phyloP scores from a whole-genome alignment of 2,888 invertebrate genomes.

The Apotomis turbidana region DNA sequence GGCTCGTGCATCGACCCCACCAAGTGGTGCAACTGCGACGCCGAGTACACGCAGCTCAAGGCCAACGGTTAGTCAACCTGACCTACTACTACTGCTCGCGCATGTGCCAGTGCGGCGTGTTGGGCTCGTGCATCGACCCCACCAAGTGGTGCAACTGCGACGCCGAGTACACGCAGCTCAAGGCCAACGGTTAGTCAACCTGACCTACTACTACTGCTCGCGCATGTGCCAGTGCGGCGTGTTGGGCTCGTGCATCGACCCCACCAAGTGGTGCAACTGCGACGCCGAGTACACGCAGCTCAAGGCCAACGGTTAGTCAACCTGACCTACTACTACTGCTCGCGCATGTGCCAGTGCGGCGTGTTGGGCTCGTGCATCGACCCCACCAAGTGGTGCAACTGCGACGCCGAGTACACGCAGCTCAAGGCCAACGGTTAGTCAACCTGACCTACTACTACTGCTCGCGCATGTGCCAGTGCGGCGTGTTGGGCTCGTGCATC shows the following conservation, averaged over 20 bases:
- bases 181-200: too few relatives aligned
- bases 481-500: conserved; percentile 91
- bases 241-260: conserved; percentile 91
- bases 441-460: not conserved
- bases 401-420: conserved; percentile 85
- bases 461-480: conserved; percentile 89
- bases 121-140: too few relatives aligned
- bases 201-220: too few relatives aligned
- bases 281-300: conserved; percentile 85
- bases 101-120: too few relatives aligned
- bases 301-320: conserved; percentile 53
- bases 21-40: too few relatives aligned
- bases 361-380: conserved; percentile 92
- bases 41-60: not conserved
- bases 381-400: conserved; percentile 97
- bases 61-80: too few relatives aligned
- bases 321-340: too few relatives aligned
- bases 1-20: too few relatives aligned
- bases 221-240: conserved; percentile 94
- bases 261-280: conserved; percentile 97
- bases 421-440: conserved; percentile 1
- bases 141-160: too few relatives aligned
- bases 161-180: not conserved
- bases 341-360: conserved; percentile 91
- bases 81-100: too few relatives aligned